Conservation (phyloP, 1,140 invertebrate genomes). For the Pogonomyrmex barbatus region DNA sequence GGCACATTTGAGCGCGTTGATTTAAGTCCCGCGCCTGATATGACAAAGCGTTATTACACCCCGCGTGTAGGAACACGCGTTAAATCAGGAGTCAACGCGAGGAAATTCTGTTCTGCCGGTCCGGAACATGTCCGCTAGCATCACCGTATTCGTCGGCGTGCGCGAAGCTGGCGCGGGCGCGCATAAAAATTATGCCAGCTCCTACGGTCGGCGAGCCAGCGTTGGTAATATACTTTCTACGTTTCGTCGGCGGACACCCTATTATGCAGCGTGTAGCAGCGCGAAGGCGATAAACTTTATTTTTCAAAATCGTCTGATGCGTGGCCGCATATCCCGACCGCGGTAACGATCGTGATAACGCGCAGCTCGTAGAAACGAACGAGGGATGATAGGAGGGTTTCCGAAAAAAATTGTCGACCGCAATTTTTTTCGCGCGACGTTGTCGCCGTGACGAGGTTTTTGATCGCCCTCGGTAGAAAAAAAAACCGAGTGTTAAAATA, state of each 20-base stretch:
- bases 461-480: slow-evolving; percentile 53
- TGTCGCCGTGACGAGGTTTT: slow-evolving; percentile 44
- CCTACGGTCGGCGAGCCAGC: slow-evolving; percentile 64
- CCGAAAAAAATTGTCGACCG: slow-evolving; percentile 60
- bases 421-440: slow-evolving; percentile 66
- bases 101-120: slow-evolving; percentile 57
- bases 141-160: slow-evolving; percentile 69
- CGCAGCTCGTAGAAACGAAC: slow-evolving; percentile 74
- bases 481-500: slow-evolving; percentile 66
- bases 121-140: slow-evolving; percentile 42
- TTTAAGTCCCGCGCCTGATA: slow-evolving; percentile 59
- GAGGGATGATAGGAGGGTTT: slow-evolving; percentile 65
- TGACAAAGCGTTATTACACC: slow-evolving; percentile 61
- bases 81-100: slow-evolving; percentile 63
- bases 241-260: slow-evolving; percentile 68
- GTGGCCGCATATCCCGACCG: slow-evolving; percentile 40
- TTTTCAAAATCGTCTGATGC: slow-evolving; percentile 75
- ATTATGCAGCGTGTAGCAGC: slow-evolving; percentile 65
- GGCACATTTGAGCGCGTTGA: slow-evolving; percentile 53
- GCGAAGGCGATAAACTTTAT: slow-evolving; percentile 77
- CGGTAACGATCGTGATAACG: slow-evolving; percentile 75
- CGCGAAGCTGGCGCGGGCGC: slow-evolving; percentile 61
- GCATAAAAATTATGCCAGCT: slow-evolving; percentile 76
- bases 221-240: slow-evolving; percentile 72
- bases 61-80: slow-evolving; percentile 56